Evolutionary conservation across 2,888 invertebrate species (phyloP).

Genomic region (Synanthedon andrenaeformis): DNA sequence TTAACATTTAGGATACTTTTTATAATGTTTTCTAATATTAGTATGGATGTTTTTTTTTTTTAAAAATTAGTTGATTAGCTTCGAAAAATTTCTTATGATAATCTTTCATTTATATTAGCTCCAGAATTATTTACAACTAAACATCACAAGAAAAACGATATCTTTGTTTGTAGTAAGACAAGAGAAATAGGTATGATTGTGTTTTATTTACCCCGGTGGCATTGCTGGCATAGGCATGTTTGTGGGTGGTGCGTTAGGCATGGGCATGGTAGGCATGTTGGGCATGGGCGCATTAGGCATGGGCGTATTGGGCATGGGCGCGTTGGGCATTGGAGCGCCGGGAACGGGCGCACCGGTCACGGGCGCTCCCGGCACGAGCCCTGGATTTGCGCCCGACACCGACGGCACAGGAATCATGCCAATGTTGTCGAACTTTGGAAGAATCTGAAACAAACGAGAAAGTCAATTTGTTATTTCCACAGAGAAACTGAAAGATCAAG

Average conservation of each 20-base stretch:
- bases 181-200: too few relatives aligned
- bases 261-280: slow-evolving; percentile 10
- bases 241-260: slow-evolving; percentile 15
- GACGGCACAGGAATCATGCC: background rate
- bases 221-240: slow-evolving; percentile 20
- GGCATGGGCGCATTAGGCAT: background rate
- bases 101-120: too few relatives aligned
- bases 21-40: too few relatives aligned
- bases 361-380: background rate
- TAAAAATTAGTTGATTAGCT: too few relatives aligned
- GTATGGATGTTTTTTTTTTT: too few relatives aligned
- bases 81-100: too few relatives aligned
- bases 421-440: background rate
- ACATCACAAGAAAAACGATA: background rate
- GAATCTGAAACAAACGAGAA: background rate
- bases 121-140: background rate
- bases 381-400: background rate
- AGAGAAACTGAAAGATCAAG: too few relatives aligned
- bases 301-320: background rate
- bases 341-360: background rate
- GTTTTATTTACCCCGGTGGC: slow-evolving; percentile 36
- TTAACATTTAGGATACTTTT: too few relatives aligned
- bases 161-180: background rate
- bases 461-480: too few relatives aligned
- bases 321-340: background rate